Base-by-base conservation (phyloP, 2,888 invertebrate species). In the Epiblema foenella region DNA sequence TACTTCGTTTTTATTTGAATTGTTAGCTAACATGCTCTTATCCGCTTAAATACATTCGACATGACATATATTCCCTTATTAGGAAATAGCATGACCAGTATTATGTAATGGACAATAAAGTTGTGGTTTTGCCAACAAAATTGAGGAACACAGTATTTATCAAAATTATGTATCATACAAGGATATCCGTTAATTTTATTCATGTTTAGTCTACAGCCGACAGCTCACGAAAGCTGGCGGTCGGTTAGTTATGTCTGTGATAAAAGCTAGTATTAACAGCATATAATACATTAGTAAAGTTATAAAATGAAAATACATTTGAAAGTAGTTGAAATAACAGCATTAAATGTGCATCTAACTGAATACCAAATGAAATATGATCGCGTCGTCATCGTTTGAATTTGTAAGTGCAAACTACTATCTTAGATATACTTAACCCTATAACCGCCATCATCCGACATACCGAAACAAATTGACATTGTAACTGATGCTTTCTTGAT, bases 181-280 rank as follows among this genome's bases (percentile, higher is more conserved):
- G 60, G 60, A 60, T 60, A 60, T 46, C 46, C 60, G 24, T 29
- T 17, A 58, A 39, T 29, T 60, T 24, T 24, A 20, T 60, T 8
- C 24, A 29, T 46, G 46, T 46, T 60, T 46, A 46, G 46, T 60
- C 46, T 46, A 29, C 24, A 17, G n/a, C 10, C 20, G 59, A 46
- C 42, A 1, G 20, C n/a, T 29, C 60, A 20, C 46, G n/a, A 11
- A n/a, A 20, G 59, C 42, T 24, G 46, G 29, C 42, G 24, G 46
- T 17, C 29, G n/a, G 1, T 46, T 46, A 5, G 42, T 15, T 11
- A 10, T n/a, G 18, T 58, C 29, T 46, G 9, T 3, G 15, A 20
- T 39, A 42, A 24, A n/a, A 46, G 15, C 29, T 4, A 29, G 2
- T 29, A 4, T 2, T 29, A 29, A 29, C 29, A 29, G 29, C 5